Conservation (phyloP, 2,888 invertebrate species). For the Cepaea hortensis region DNA sequence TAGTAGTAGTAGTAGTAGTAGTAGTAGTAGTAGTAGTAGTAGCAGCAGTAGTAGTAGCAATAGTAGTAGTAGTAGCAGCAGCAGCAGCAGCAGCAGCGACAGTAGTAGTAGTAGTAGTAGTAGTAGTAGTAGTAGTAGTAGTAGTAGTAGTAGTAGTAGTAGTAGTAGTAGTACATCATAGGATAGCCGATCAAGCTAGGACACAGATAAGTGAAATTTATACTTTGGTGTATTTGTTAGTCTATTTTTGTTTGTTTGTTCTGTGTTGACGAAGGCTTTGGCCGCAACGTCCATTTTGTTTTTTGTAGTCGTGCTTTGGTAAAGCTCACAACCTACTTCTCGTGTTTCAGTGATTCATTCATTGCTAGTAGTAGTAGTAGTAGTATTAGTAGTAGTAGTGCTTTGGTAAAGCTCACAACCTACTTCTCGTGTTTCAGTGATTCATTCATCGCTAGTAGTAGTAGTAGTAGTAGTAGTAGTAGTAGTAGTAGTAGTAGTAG, state of each 20-base stretch:
- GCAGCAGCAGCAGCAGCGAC: neutral
- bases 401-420: too few relatives aligned
- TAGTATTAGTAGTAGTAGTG: neutral
- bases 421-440: neutral
- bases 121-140: neutral
- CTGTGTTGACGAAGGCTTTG: too few relatives aligned
- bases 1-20: neutral
- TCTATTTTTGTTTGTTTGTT: too few relatives aligned
- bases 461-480: neutral
- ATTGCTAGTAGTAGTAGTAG: neutral
- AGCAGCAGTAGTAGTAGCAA: neutral
- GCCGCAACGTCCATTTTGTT: too few relatives aligned
- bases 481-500: neutral
- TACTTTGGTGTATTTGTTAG: too few relatives aligned
- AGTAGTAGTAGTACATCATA: neutral
- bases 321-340: too few relatives aligned
- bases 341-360: neutral
- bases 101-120: neutral
- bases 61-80: neutral
- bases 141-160: neutral
- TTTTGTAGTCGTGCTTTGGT: too few relatives aligned
- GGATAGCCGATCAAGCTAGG: too few relatives aligned
- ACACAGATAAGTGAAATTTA: too few relatives aligned
- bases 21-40: neutral
- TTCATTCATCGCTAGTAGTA: neutral